phyloP scores from a whole-genome alignment of 2,888 invertebrate genomes.

The Dioctria rufipes region DNA sequence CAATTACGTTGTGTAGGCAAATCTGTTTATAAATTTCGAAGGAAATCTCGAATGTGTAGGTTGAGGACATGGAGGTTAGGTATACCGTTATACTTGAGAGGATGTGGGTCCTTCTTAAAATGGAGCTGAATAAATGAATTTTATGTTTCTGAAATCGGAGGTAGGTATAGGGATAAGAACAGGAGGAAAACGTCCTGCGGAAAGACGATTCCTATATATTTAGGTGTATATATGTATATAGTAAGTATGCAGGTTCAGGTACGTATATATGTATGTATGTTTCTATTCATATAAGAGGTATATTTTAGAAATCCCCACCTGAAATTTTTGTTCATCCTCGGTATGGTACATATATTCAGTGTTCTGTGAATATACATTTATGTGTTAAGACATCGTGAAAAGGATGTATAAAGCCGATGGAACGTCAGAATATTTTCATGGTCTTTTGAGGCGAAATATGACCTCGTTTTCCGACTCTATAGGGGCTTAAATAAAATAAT shows the following conservation, averaged over 20 bases:
- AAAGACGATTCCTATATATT: neutral
- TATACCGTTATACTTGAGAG: neutral
- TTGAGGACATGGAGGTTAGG: neutral
- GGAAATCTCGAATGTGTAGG: neutral
- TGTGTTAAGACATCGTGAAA: neutral
- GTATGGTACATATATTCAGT: neutral
- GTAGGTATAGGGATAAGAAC: neutral
- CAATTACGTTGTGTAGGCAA: constrained; percentile 9
- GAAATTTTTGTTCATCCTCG: neutral
- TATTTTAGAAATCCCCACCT: neutral
- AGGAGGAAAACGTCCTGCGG: neutral
- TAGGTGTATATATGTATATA: neutral
- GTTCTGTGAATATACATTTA: neutral
- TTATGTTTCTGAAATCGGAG: neutral
- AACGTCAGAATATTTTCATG: constrained; percentile 22
- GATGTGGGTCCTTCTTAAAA: neutral
- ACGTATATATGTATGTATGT: neutral
- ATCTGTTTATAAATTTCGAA: constrained; percentile 25
- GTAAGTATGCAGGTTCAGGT: too few species aligned
- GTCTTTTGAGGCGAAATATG: constrained; percentile 4
- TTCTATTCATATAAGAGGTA: too few species aligned
- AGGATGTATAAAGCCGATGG: neutral
- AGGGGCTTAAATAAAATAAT: constrained; percentile 1
- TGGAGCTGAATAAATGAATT: neutral
- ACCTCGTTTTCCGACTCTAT: neutral